Evolutionary conservation across 1,140 invertebrate genomes (phyloP).

Genomic region (Gyrodactylus bullatarudis): DNA sequence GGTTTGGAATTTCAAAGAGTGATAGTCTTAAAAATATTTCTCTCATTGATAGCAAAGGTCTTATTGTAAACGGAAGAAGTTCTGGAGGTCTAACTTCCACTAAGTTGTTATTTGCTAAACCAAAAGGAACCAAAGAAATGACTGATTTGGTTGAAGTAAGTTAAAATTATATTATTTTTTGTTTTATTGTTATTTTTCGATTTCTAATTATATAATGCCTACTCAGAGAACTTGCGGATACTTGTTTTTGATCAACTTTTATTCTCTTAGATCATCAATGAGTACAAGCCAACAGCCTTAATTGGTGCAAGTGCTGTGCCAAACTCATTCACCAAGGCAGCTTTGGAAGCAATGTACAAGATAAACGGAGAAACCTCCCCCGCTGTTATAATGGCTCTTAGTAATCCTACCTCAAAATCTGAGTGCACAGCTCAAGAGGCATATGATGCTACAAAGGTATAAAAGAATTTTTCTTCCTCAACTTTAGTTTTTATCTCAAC

Average conservation of each 20-base stretch:
- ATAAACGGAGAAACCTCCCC: conserved; percentile 12
- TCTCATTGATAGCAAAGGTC: conserved; percentile 18
- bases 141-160: background rate
- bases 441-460: conserved; percentile 14
- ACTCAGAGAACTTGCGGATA: background rate
- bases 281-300: conserved; percentile 16
- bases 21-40: conserved; percentile 12
- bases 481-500: background rate
- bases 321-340: conserved; percentile 16
- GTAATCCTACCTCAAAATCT: conserved; percentile 18
- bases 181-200: background rate
- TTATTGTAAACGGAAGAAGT: conserved; percentile 17
- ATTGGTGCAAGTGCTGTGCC: conserved; percentile 19
- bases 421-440: conserved; percentile 20
- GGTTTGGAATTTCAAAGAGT: background rate
- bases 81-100: conserved; percentile 13
- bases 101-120: background rate
- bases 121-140: background rate
- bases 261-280: conserved; percentile 10
- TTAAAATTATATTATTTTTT: background rate
- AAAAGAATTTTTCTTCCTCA: background rate
- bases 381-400: conserved; percentile 19
- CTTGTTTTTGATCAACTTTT: background rate
- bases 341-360: conserved; percentile 15
- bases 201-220: background rate